Base-by-base conservation (phyloP, 2,888 invertebrate species). In the Taenaris catops region DNA sequence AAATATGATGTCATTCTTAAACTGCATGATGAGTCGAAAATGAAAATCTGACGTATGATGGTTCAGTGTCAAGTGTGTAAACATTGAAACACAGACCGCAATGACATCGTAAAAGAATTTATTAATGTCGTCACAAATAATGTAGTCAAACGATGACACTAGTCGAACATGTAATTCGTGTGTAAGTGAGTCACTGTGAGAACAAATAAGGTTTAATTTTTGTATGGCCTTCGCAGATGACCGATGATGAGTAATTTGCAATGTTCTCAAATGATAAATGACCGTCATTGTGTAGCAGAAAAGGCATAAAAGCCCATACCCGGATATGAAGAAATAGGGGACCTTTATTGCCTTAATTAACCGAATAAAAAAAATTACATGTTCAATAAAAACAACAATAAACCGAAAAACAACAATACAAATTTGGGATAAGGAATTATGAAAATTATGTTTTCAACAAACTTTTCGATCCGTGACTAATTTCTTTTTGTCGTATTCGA, bases 81-180 rank as follows among this genome's bases (percentile, higher is more conserved):
- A 46, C 41, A 39, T 38, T 34, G 20, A 24, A 36, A 6, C 24
- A 10, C 42, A 48, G 51, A 58, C 61, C 62, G 43, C 59, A 63
- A 61, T 78, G 76, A 75, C 63, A 67, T 78, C 79, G 78, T 58
- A 53, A 48, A 53, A 48, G 46, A 43, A 50, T 53, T 56, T 53
- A 54, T 46, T 38, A 40, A 37, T 50, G 45, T 60, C 73, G 74
- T 78, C 70, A 72, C 53, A 46, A n/a, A n/a, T n/a, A n/a, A 47
- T 61, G 68, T 74, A 62, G 55, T 58, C 53, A 40, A 63, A 56
- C 52, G 61, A 61, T 75, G 76, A 78, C 45, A 34, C n/a, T n/a
- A n/a, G 40, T 40, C 42, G 25, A 38, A 34, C 44, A 46, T 38
- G 25, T 8, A 37, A 10, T 31, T 36, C 17, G 23, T 23, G 25